A percentile compares a stretch with the other conserved stretches of the same genome.
These are phyloP conservation scores for Calliphora vicina DNA, from an alignment of 1,140 invertebrate species.

Conservation along the genomic window DNA sequence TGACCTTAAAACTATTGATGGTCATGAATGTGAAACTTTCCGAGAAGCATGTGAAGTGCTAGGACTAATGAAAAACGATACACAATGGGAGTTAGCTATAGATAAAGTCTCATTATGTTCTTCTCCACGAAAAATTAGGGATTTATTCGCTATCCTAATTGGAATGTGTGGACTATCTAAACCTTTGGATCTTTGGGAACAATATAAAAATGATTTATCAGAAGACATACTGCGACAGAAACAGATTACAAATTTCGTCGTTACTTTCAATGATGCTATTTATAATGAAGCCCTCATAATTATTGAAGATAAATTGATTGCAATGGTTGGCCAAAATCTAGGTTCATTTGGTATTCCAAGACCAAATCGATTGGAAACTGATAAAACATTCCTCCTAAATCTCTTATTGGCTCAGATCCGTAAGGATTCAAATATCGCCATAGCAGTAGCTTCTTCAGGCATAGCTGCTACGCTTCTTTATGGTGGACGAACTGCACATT, in stretches of 20 bases:
- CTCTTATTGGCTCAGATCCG: conserved; percentile 41
- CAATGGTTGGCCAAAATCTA: neutral
- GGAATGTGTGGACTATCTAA: conserved; percentile 39
- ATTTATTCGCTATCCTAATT: neutral
- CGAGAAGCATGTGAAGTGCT: conserved; percentile 55
- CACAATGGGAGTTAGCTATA: conserved; percentile 5
- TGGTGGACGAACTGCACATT: conserved; percentile 67
- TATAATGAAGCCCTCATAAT: neutral
- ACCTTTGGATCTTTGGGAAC: conserved; percentile 53
- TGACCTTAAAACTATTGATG: conserved; percentile 58
- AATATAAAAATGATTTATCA: conserved; percentile 34
- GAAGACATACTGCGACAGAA: neutral
- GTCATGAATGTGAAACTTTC: conserved; percentile 54
- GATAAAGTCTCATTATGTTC: neutral
- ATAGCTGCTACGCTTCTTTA: conserved; percentile 67
- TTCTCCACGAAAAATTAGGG: neutral
- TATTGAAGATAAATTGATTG: neutral
- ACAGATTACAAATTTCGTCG: neutral
- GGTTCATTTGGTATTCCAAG: neutral
- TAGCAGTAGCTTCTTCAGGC: conserved; percentile 61
- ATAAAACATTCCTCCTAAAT: conserved; percentile 26
- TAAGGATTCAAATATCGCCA: conserved; percentile 40
- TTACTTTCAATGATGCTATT: neutral
- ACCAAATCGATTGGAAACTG: neutral
- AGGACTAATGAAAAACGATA: conserved; percentile 39